A percentile compares a stretch with the other conserved stretches of the same genome.
phyloP scores from a whole-genome alignment of 2,888 invertebrate genomes.

The Buathra laborator region DNA sequence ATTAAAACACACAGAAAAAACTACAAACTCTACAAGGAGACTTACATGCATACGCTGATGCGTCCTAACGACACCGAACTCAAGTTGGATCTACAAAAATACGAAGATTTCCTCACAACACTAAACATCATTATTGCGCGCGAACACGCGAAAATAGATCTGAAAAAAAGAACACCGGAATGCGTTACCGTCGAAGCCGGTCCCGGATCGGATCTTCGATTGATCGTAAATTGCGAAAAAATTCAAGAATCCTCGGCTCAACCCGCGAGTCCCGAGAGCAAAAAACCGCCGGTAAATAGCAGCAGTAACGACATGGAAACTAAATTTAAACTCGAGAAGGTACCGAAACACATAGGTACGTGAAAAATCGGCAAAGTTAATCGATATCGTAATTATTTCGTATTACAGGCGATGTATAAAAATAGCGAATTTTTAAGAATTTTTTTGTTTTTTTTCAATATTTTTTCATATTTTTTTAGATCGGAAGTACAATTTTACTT shows the following conservation, averaged over 20 bases:
- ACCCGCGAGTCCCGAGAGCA: constrained; percentile 88
- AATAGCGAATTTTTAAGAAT: no score
- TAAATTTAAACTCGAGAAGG: constrained; percentile 85
- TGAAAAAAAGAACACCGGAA: constrained; percentile 82
- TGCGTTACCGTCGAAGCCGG: constrained; percentile 83
- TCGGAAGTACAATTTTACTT: constrained; percentile 91
- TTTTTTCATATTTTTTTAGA: constrained; percentile 86
- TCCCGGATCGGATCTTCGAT: constrained; percentile 81
- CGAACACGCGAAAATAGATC: constrained; percentile 92
- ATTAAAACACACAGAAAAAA: constrained; percentile 89
- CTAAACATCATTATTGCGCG: constrained; percentile 92
- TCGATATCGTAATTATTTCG: background rate
- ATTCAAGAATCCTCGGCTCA: constrained; percentile 88
- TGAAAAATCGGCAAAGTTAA: background rate
- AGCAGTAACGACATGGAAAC: constrained; percentile 87
- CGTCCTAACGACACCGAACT: constrained; percentile 91
- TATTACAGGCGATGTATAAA: no score
- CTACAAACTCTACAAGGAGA: constrained; percentile 90
- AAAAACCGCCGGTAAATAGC: constrained; percentile 85
- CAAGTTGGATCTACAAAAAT: constrained; percentile 90
- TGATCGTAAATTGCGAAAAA: constrained; percentile 87
- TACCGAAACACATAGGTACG: constrained; percentile 88
- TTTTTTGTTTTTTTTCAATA: background rate
- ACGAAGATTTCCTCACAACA: constrained; percentile 91
- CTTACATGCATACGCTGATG: constrained; percentile 90